Percentiles rank a stretch among this genome's conserved stretches.
Evolutionary conservation across 2,113 vertebrate species (phyloP).

Genomic region (Prunella fulvescens): DNA sequence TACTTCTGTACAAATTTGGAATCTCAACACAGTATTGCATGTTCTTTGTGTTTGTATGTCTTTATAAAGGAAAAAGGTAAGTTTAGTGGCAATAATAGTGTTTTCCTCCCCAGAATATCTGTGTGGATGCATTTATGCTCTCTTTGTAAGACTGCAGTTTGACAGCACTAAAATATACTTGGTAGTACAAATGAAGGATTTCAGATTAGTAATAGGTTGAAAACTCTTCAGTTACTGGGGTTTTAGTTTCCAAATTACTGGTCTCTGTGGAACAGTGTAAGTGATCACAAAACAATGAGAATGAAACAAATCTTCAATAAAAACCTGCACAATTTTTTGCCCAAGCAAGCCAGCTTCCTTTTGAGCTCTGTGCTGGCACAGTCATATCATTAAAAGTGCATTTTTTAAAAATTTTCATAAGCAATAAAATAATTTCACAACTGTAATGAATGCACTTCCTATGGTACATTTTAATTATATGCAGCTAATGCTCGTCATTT

Average conservation of each 20-base stretch:
- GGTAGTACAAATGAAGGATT: not conserved
- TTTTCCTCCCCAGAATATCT: not conserved
- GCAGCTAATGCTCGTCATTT: not conserved
- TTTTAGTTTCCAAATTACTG: not conserved
- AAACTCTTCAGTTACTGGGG: not conserved
- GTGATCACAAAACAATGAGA: not conserved
- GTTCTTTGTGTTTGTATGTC: not conserved
- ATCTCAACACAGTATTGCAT: not conserved
- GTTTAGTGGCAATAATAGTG: not conserved
- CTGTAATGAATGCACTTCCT: not conserved
- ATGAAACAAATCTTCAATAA: not conserved
- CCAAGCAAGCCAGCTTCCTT: not conserved
- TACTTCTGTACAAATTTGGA: not conserved
- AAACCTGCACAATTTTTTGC: not conserved
- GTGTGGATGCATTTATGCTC: not conserved
- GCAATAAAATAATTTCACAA: constrained; percentile 10
- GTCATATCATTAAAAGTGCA: not conserved
- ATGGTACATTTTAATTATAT: not conserved
- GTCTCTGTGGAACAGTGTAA: not conserved
- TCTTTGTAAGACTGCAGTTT: not conserved
- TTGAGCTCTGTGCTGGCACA: not conserved
- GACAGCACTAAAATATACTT: not conserved
- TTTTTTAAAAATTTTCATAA: not conserved
- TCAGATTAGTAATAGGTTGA: not conserved
- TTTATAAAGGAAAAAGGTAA: not conserved